These are phyloP conservation scores for Onthophagus taurus DNA, from an alignment of 1,140 invertebrate genomes.

Conservation along the genomic window DNA sequence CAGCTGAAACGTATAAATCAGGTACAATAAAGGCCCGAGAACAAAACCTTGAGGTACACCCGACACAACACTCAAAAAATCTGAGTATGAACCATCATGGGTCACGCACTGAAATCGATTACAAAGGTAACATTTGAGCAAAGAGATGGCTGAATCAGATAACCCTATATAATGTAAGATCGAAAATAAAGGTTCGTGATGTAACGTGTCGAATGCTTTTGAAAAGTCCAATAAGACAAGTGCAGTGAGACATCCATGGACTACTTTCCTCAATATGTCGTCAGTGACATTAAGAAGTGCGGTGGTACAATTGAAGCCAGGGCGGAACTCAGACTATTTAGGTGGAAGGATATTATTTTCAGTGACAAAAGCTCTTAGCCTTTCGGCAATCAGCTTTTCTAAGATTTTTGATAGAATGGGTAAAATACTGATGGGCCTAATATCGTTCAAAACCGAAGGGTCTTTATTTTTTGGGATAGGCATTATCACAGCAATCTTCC, in stretches of 20 bases:
- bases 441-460: conserved; percentile 1
- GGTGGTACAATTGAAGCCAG: conserved; percentile 23
- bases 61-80: no score
- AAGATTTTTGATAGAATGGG: conserved; percentile 2
- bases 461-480: conserved; percentile 1
- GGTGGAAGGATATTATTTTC: not conserved
- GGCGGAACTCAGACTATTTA: conserved; percentile 28
- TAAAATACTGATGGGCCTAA: conserved; percentile 5
- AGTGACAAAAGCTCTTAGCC: conserved; percentile 4
- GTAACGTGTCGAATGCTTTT: no score
- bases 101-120: no score
- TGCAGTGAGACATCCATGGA: conserved; percentile 15
- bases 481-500: not conserved
- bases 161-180: no score
- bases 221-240: not conserved
- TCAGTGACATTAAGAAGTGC: conserved; percentile 27
- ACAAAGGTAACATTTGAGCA: no score
- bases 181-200: no score
- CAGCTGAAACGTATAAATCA: no score
- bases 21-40: no score
- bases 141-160: no score
- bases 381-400: conserved; percentile 9
- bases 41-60: no score
- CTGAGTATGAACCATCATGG: no score
- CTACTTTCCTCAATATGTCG: conserved; percentile 26